A percentile compares a stretch with the other conserved stretches of the same genome.
Evolutionary conservation across 2,797 vertebrate genomes (phyloP).

Genomic region (Lateolabrax maculatus): DNA sequence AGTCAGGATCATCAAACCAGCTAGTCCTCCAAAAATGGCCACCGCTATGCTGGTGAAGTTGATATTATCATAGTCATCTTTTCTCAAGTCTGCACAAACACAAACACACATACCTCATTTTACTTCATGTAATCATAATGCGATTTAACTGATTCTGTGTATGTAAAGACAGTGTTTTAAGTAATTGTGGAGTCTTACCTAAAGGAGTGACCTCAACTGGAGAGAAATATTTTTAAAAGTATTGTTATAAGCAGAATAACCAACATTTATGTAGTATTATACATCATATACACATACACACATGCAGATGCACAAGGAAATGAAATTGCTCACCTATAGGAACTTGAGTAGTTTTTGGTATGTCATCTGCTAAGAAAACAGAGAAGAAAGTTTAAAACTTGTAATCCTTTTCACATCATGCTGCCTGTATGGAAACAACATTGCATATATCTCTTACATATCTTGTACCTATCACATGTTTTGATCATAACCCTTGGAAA

Average conservation of each 20-base stretch:
- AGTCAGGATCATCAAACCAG: constrained; percentile 44
- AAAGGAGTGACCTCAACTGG: accelerated
- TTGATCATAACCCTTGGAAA: neutral
- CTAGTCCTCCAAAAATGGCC: constrained; percentile 39
- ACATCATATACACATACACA: neutral
- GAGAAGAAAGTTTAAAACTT: neutral
- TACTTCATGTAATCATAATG: neutral
- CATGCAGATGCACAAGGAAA: neutral
- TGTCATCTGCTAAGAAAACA: neutral
- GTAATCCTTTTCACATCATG: neutral
- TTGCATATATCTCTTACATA: neutral
- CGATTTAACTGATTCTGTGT: neutral
- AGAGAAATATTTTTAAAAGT: neutral
- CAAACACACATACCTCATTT: constrained; percentile 5
- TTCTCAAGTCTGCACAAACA: neutral
- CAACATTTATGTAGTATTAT: neutral
- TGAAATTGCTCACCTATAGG: constrained; percentile 10
- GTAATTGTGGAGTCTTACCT: constrained; percentile 6
- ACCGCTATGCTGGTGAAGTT: neutral
- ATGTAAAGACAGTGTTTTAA: neutral
- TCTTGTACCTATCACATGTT: neutral
- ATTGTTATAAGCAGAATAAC: neutral
- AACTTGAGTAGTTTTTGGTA: accelerated
- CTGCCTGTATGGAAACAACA: neutral
- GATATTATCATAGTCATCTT: accelerated